phyloP scores from a whole-genome alignment of 1,140 invertebrate genomes.

The Aricia agestis region DNA sequence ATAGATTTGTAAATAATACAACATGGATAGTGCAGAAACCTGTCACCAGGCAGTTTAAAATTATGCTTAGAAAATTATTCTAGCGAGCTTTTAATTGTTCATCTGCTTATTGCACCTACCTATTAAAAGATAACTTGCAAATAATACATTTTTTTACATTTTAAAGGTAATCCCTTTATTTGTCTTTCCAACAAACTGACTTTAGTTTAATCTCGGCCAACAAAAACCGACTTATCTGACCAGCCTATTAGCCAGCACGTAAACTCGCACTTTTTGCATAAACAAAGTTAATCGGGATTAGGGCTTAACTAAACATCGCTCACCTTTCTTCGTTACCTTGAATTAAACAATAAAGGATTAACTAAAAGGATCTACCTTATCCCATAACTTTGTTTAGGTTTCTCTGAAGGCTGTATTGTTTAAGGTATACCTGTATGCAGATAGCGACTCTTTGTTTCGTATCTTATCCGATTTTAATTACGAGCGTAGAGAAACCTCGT shows the following conservation, averaged over 20 bases:
- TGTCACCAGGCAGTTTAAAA: no score
- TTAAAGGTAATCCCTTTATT: background rate
- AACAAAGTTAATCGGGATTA: conserved; percentile 19
- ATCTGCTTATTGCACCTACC: background rate
- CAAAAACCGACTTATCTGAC: conserved; percentile 2
- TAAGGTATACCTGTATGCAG: conserved; percentile 41
- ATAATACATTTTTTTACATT: background rate
- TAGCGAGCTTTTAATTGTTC: background rate
- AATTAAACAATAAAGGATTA: conserved; percentile 41
- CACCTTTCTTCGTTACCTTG: conserved; percentile 12
- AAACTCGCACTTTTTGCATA: conserved; percentile 16
- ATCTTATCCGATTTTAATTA: conserved; percentile 75
- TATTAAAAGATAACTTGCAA: background rate
- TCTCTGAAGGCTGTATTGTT: conserved; percentile 24
- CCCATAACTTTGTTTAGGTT: conserved; percentile 53
- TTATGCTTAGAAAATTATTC: no score
- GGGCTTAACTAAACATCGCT: conserved; percentile 12
- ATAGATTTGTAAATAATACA: no score
- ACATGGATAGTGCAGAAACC: no score
- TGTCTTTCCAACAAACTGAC: conserved; percentile 1
- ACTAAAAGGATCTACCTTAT: conserved; percentile 62
- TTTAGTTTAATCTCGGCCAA: background rate
- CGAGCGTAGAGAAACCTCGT: conserved; percentile 66
- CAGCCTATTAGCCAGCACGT: conserved; percentile 16
- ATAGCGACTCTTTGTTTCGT: conserved; percentile 65